phyloP scores from a whole-genome alignment of 53 echinoderm and acorn worm genomes.

The Arbacia lixula region DNA sequence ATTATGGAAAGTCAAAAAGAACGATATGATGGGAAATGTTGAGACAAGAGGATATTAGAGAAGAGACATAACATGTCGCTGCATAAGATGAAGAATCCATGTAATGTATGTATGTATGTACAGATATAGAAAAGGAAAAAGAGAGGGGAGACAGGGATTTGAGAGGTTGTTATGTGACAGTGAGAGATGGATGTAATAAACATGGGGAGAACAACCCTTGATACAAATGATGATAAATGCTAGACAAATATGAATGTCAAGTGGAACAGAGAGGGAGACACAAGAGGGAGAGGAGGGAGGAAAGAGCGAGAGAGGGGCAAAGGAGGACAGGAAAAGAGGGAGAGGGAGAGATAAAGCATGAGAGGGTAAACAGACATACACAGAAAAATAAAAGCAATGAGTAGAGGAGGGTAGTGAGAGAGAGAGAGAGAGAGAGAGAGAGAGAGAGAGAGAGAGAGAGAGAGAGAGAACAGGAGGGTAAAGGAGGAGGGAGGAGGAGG shows the following conservation, averaged over 20 bases:
- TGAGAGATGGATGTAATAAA: neutral
- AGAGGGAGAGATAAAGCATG: too few relatives aligned
- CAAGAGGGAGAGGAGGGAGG: neutral
- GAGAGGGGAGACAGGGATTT: neutral
- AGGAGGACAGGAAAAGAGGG: too few relatives aligned
- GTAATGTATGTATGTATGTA: too few relatives aligned
- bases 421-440: neutral
- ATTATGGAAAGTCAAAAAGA: too few relatives aligned
- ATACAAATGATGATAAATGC: neutral
- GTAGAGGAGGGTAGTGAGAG: neutral
- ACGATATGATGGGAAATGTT: too few relatives aligned
- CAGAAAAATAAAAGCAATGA: too few relatives aligned
- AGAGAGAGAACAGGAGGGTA: neutral
- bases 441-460: neutral
- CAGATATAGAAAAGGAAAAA: too few relatives aligned
- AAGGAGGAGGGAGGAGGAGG: neutral
- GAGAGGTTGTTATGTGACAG: too few relatives aligned
- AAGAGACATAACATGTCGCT: too few relatives aligned
- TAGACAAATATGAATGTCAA: neutral
- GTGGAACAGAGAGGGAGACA: neutral
- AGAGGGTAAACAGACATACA: neutral
- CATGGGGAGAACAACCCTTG: neutral
- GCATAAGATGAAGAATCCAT: too few relatives aligned
- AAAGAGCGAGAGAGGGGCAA: too few relatives aligned
- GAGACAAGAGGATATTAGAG: too few relatives aligned